Evolutionary conservation across 35 echinoderm and acorn worm species (phyloP).

Genomic region (Amphiura filiformis): DNA sequence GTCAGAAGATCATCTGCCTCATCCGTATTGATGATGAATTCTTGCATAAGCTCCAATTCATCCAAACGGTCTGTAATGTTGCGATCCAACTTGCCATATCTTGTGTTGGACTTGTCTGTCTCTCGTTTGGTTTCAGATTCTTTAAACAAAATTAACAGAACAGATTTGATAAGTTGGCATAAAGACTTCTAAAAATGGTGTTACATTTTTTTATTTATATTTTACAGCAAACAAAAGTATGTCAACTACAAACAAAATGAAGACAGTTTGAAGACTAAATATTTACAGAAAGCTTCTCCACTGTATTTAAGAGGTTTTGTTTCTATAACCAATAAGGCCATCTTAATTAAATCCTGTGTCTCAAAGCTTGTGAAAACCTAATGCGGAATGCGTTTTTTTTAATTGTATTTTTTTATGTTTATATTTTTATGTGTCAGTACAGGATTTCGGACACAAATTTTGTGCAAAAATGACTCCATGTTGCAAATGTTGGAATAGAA

Average conservation of each 20-base stretch:
- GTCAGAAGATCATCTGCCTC: conserved; percentile 52
- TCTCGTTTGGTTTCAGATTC: conserved; percentile 54
- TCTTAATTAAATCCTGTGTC: too few species aligned
- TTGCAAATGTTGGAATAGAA: too few species aligned
- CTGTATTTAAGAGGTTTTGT: too few species aligned
- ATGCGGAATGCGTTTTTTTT: too few species aligned
- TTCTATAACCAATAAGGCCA: too few species aligned
- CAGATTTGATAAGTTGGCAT: not conserved
- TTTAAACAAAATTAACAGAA: conserved; percentile 1
- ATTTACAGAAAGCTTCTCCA: too few species aligned
- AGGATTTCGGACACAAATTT: too few species aligned
- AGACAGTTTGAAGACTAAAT: too few species aligned
- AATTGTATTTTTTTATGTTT: too few species aligned
- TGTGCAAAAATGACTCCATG: too few species aligned
- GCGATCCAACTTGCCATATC: conserved; percentile 63
- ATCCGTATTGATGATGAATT: conserved; percentile 47
- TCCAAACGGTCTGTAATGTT: conserved; percentile 74
- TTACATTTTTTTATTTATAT: not conserved
- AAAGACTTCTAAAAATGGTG: not conserved
- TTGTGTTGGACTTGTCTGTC: conserved; percentile 46
- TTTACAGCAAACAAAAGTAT: not conserved
- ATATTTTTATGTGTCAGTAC: too few species aligned
- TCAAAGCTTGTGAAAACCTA: too few species aligned
- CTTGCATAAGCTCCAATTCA: conserved; percentile 65
- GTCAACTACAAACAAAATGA: not conserved